Conservation (phyloP, 2,888 invertebrate genomes). For the Meandrusa payeni region DNA sequence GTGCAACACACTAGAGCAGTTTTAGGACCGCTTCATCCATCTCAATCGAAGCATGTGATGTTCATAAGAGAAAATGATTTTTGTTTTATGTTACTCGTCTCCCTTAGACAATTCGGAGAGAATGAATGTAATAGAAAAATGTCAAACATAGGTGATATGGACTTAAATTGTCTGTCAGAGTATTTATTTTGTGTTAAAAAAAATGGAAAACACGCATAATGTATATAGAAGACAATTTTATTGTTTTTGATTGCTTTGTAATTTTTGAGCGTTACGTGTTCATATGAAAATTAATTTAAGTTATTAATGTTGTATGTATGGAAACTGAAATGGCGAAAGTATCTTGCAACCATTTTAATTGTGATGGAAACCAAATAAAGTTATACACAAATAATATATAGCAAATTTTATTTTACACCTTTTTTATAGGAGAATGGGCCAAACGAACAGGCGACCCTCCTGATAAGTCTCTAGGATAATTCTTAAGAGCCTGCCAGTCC, state of each 20-base stretch:
- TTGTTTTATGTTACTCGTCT: conserved; percentile 16
- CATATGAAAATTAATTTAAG: conserved; percentile 30
- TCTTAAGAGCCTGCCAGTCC: too few relatives aligned
- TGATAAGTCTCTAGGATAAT: too few relatives aligned
- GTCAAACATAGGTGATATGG: conserved; percentile 7
- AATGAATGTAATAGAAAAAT: conserved; percentile 13
- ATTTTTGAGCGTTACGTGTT: conserved; percentile 23
- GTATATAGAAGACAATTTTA: conserved; percentile 45
- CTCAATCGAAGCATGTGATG: conserved; percentile 22
- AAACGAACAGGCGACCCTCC: too few relatives aligned
- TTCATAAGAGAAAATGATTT: conserved; percentile 18
- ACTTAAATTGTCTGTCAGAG: conserved; percentile 14
- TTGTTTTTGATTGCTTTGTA: conserved; percentile 30
- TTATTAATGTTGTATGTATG: conserved; percentile 32
- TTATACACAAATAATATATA: conserved; percentile 45
- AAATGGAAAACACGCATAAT: conserved; percentile 45
- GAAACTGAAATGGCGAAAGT: conserved; percentile 29
- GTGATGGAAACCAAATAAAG: conserved; percentile 72
- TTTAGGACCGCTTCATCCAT: conserved; percentile 21
- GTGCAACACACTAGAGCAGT: conserved; percentile 21
- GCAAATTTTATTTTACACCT: too few relatives aligned
- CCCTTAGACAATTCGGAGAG: conserved; percentile 16
- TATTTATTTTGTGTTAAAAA: conserved; percentile 35
- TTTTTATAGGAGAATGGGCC: too few relatives aligned
- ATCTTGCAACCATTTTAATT: conserved; percentile 39